Evolutionary conservation across 1,140 invertebrate genomes (phyloP), one percentile per base, ranked within the genome.

Genomic region (Belonocnema kinseyi): DNA sequence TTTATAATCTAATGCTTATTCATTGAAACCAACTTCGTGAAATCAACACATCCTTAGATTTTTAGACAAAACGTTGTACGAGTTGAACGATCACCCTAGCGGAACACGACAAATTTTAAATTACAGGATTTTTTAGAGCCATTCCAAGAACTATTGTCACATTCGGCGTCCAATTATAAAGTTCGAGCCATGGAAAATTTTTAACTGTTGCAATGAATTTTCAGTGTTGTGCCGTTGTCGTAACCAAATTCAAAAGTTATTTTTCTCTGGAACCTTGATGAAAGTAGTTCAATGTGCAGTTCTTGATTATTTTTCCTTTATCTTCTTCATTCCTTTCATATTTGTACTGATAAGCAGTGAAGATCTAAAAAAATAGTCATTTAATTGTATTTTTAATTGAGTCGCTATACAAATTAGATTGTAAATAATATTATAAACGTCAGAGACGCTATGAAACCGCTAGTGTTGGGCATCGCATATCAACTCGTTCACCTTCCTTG

Each of bases 1-100:
- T 66, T 66, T 66, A 40, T 66, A 66, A 66, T n/a, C 8, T 26
- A n/a, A 8, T 12, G 26, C 33, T 7, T 6, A 21, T 21, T 66
- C 26, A 66, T 66, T n/a, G 33, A 66, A 66, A 21, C 40, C 61
- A 66, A 40, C 33, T 40, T n/a, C 21, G 40, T 14, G 26, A 66
- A 66, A 66, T 66, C 61, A n/a, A 14, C n/a, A 40, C 61, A 66
- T 8, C 26, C n/a, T 66, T 66, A 46, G 33, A 66, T 66, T n/a
- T 13, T 66, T 7, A 66, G 61, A 66, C 61, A 33, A 66, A 16
- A 40, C 12, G n/a, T 33, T 54, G 16, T 17, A 40, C 12, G 33
- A 66, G 61, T 66, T 66, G 26, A 40, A 46, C 40, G 61, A 66
- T 66, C 61, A 21, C 40, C 26, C 26, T 66, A 33, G 10, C 10